Evolutionary conservation across 2,797 vertebrate species (phyloP).

Genomic region (Muscicapa comitata): DNA sequence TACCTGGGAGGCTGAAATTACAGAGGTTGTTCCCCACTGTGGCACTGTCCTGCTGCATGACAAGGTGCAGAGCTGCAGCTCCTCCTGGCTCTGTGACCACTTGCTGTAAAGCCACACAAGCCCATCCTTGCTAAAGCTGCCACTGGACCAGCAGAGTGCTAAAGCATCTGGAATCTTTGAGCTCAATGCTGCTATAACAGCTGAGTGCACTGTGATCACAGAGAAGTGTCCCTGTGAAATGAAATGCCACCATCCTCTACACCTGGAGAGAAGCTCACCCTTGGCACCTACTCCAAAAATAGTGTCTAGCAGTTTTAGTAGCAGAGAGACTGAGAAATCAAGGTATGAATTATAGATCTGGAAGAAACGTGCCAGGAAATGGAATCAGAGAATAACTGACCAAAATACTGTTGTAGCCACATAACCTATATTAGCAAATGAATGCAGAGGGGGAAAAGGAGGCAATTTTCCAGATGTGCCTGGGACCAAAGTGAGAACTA

Average conservation of each 20-base stretch:
- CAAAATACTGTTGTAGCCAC: not conserved
- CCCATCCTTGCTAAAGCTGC: not conserved
- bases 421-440: not conserved
- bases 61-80: not conserved
- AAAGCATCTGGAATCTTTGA: not conserved
- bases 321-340: not conserved
- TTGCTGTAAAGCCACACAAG: not conserved
- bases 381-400: not conserved
- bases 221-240: not conserved
- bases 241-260: not conserved
- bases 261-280: not conserved
- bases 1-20: accelerated
- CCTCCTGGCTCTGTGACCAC: not conserved
- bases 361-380: not conserved
- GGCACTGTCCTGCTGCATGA: accelerated
- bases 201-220: not conserved
- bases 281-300: not conserved
- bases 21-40: accelerated
- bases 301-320: not conserved
- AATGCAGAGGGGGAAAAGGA: not conserved
- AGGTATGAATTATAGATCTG: not conserved
- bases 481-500: not conserved
- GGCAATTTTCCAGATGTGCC: not conserved
- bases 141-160: no score
- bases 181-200: not conserved